A percentile compares a stretch with the other conserved stretches of the same genome.
phyloP scores from a whole-genome alignment of 2,113 vertebrate genomes.

The Brachypteracias leptosomus region DNA sequence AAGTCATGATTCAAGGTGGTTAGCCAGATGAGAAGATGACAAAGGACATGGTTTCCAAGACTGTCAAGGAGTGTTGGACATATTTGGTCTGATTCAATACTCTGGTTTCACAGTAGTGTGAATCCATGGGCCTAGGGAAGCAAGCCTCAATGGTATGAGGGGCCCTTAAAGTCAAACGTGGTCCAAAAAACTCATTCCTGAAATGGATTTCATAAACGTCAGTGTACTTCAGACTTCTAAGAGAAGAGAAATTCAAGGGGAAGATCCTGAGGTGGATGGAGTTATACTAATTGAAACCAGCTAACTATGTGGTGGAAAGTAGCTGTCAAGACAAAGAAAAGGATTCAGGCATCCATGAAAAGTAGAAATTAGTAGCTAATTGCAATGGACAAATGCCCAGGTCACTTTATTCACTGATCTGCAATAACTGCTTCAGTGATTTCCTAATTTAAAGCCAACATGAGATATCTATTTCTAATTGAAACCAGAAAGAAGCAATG shows the following conservation, averaged over 20 bases:
- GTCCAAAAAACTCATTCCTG: neutral
- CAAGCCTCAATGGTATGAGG: neutral
- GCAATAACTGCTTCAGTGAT: neutral
- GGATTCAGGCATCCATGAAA: neutral
- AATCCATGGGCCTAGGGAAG: neutral
- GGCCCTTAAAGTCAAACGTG: neutral
- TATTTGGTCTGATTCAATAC: neutral
- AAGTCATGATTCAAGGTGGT: neutral
- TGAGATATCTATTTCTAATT: conserved; percentile 17
- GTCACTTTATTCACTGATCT: neutral
- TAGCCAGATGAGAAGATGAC: neutral
- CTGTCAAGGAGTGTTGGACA: neutral
- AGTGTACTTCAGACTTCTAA: neutral
- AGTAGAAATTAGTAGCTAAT: neutral
- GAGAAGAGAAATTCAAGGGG: neutral
- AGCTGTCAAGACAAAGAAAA: neutral
- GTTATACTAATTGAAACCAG: neutral
- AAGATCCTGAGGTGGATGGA: neutral
- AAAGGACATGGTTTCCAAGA: neutral
- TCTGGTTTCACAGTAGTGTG: neutral
- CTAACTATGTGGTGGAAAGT: neutral
- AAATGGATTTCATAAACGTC: neutral
- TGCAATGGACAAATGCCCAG: neutral
- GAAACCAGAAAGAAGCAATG: neutral
- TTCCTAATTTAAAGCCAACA: neutral